Percentiles rank a stretch among this genome's conserved stretches.
phyloP scores from a whole-genome alignment of 2,113 vertebrate genomes.

The Tonatia bakeri region DNA sequence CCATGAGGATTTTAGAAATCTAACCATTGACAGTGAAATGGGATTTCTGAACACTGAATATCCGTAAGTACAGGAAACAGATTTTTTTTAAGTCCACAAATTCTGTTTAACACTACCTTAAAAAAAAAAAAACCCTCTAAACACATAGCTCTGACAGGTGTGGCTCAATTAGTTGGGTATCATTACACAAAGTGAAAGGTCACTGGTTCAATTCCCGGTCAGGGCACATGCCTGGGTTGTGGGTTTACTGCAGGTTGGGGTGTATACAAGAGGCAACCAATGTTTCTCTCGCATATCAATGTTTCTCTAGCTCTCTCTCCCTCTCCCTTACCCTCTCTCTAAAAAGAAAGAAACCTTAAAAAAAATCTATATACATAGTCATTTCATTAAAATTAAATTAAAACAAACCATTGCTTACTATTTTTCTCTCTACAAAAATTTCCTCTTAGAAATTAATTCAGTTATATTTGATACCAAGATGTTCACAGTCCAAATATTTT shows the following conservation, averaged over 20 bases:
- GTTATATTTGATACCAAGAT: slow-evolving; percentile 67
- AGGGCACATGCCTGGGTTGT: no score
- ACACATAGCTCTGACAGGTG: not conserved
- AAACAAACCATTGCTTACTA: slow-evolving; percentile 34
- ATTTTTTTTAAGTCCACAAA: slow-evolving; percentile 29
- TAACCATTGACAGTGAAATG: not conserved
- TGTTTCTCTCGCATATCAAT: no score
- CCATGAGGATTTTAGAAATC: not conserved
- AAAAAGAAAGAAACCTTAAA: not conserved
- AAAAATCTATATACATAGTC: not conserved
- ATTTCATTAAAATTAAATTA: slow-evolving; percentile 4
- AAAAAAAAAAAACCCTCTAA: not conserved
- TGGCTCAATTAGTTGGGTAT: no score
- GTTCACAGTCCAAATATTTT: slow-evolving; percentile 77
- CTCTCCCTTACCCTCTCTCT: no score
- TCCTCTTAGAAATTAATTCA: slow-evolving; percentile 72
- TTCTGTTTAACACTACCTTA: slow-evolving; percentile 36
- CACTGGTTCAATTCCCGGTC: no score
- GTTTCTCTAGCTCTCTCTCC: no score
- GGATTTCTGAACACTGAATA: not conserved
- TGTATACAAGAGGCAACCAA: no score
- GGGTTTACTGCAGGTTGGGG: no score
- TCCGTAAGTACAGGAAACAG: not conserved
- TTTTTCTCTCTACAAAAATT: slow-evolving; percentile 60
- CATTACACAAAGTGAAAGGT: no score